Conservation (phyloP, 2,888 invertebrate species). For the Scrobipalpa costella region DNA sequence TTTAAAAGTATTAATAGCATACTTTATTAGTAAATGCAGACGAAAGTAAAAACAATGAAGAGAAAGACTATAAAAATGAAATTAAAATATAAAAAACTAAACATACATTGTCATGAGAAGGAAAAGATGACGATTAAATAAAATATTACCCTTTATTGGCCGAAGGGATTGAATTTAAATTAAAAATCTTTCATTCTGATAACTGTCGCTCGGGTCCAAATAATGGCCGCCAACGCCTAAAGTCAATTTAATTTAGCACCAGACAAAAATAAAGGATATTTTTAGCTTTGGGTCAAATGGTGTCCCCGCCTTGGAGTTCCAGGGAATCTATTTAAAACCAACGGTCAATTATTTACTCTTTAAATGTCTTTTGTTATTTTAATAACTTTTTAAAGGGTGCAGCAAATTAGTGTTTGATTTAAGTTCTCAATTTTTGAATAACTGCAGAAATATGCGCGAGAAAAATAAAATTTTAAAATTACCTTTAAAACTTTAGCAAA, state of each 20-base stretch:
- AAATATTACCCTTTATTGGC: neutral
- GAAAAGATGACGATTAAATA: no score
- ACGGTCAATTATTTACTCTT: constrained; percentile 63
- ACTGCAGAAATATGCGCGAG: no score
- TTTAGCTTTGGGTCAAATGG: constrained; percentile 44
- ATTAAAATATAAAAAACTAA: no score
- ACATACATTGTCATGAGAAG: no score
- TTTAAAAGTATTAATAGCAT: no score
- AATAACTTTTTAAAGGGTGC: constrained; percentile 27
- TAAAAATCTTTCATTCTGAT: constrained; percentile 33
- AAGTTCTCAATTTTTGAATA: no score
- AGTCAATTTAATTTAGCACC: constrained; percentile 72
- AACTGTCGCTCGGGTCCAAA: constrained; percentile 32
- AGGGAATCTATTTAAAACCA: constrained; percentile 59
- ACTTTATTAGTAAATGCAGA: no score
- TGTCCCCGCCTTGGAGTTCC: constrained; percentile 68
- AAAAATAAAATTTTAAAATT: no score
- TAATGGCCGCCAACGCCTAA: constrained; percentile 40
- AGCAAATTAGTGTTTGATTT: no score
- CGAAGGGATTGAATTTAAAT: constrained; percentile 23
- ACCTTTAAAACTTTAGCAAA: no score
- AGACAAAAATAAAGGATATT: constrained; percentile 63
- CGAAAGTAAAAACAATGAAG: no score
- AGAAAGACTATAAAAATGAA: no score
- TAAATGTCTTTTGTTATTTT: constrained; percentile 48